phyloP scores from a whole-genome alignment of 2,113 vertebrate species.

The Dicentrarchus labrax region DNA sequence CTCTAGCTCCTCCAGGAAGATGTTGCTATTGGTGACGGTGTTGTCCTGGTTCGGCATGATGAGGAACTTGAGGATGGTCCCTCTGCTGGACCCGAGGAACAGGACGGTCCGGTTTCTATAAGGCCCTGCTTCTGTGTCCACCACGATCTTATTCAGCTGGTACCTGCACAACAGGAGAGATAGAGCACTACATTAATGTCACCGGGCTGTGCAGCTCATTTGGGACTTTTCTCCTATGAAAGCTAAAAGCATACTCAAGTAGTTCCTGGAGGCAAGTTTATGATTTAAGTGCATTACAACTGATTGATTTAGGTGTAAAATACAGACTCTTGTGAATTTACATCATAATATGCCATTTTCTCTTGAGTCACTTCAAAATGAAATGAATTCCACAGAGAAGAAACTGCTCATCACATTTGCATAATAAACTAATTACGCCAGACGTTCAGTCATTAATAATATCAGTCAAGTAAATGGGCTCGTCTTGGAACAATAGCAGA shows the following conservation, averaged over 20 bases:
- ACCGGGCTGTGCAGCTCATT: constrained; percentile 1
- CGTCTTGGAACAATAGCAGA: constrained; percentile 63
- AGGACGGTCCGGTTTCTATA: constrained; percentile 92
- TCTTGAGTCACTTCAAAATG: constrained; percentile 55
- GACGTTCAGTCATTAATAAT: constrained; percentile 72
- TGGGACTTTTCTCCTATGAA: constrained; percentile 1
- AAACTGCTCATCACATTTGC: constrained; percentile 65
- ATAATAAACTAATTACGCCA: constrained; percentile 72
- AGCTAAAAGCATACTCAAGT: constrained; percentile 42
- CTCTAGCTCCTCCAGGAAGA: constrained; percentile 96
- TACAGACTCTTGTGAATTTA: constrained; percentile 39
- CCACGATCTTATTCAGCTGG: constrained; percentile 93
- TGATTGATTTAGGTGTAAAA: constrained; percentile 58
- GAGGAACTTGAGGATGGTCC: constrained; percentile 95
- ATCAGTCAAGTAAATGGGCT: constrained; percentile 71
- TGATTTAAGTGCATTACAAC: constrained; percentile 49
- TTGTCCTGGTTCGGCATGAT: constrained; percentile 88
- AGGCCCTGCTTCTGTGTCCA: constrained; percentile 91
- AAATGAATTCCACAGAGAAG: constrained; percentile 60
- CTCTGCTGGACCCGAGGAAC: constrained; percentile 93
- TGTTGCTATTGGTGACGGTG: constrained; percentile 83
- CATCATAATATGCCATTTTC: constrained; percentile 54
- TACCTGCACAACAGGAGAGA: constrained; percentile 83
- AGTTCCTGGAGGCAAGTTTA: constrained; percentile 28
- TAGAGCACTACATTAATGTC: background rate